Evolutionary conservation across 37 sponge, comb jelly and placozoan species (phyloP).

Genomic region (Eunapius fragilis): DNA sequence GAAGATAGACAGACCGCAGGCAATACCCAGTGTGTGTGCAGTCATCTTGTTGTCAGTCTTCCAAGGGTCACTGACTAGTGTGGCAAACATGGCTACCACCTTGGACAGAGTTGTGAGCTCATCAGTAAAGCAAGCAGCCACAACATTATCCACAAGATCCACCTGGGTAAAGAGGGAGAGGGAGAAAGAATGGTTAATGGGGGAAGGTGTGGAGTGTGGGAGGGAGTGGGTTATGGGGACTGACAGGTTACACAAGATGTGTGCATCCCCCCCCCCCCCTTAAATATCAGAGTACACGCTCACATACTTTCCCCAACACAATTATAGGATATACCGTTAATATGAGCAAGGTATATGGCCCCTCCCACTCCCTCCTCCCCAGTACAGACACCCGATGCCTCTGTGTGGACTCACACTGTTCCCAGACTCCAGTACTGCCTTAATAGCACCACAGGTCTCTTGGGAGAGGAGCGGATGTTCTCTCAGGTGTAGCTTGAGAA

Average conservation of each 20-base stretch:
- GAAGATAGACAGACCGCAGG: constrained; percentile 79
- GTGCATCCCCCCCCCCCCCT: too few species aligned
- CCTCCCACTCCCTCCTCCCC: too few species aligned
- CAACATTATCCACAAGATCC: background rate
- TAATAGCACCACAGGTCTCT: background rate
- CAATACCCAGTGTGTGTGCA: constrained; percentile 57
- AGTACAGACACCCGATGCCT: too few species aligned
- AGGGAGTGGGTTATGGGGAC: background rate
- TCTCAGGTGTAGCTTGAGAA: constrained; percentile 72
- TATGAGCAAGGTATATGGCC: too few species aligned
- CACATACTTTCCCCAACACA: too few species aligned
- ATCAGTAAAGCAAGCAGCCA: background rate
- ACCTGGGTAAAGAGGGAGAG: background rate
- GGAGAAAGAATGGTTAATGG: too few species aligned
- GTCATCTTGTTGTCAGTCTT: constrained; percentile 69
- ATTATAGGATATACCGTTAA: too few species aligned
- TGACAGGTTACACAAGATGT: too few species aligned
- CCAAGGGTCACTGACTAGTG: constrained; percentile 38
- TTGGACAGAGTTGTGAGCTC: background rate
- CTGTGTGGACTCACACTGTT: constrained; percentile 33
- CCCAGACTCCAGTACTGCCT: background rate
- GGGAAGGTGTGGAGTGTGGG: background rate
- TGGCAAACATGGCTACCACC: background rate
- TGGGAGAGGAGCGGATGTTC: constrained; percentile 29
- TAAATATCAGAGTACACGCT: too few species aligned